Base-by-base conservation (phyloP, 2,113 vertebrate genomes). In the Siphamia tubifer region DNA sequence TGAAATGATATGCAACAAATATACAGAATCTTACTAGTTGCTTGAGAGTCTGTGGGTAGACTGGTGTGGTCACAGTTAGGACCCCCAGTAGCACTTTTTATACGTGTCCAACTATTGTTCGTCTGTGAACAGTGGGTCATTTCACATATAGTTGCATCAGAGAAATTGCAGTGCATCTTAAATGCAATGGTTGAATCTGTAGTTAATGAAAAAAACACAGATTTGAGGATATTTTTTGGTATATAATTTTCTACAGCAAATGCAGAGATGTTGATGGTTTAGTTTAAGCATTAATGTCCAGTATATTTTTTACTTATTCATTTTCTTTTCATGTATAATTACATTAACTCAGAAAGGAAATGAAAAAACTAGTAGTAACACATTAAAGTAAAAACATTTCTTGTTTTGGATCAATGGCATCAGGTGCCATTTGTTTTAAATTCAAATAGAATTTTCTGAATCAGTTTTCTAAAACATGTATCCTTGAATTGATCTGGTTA, bases 41-140 rank as follows among this genome's bases (percentile, higher is more conserved):
- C 0, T 13, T 2, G 2, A 20, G 1, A 68, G 38, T 67, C 43
- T 32, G 11, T 56, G 12, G 71, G 60, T 19, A 87, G 58, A 70
- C 7, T 60, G 13, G 84, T 87, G 68, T 79, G 84, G 60, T 85
- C 87, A 34, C 56, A 44, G 1, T 0, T 32, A 10, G 84, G 84
- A 43, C 80, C 68, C 0, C 42, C 40, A 0, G 1, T 0, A 30
- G 9, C 83, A 1, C n/a, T 0, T 1, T 2, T 68, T 17, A 77
- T 55, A 44, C 38, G 25, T 54, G 51, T 27, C 86, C 86, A 90
- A 20, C 17, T 15, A 12, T 1, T 54, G 10, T 19, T 24, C 12
- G 8, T n/a, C 0, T 28, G 1, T 49, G 74, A 79, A 38, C 79
- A 83, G 12, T 11, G 23, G 0, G 8, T 69, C 82, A 88, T 86